Evolutionary conservation across 2,797 vertebrate species (phyloP), one percentile per base, ranked within the genome.

Genomic region (Podarcis siculus): DNA sequence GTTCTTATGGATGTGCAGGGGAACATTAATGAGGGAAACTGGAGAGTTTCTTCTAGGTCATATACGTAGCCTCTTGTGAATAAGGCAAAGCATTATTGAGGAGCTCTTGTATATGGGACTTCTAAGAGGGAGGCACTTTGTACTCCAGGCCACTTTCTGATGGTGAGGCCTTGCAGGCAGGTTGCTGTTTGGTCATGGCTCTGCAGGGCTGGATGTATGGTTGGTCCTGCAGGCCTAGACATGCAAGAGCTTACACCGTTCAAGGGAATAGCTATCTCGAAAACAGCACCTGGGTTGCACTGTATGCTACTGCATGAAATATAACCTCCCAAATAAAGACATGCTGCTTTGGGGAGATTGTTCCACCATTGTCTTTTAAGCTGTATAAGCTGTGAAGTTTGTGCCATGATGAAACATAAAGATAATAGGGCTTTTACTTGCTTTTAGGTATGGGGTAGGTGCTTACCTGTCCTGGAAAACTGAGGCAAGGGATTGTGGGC

Each of bases 141-240:
- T 76, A 55, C 37, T 76, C 69, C 72, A 84, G 82, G 42, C 30
- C 32, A 61, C 66, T 88, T 82, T 83, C 67, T 89, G n/a, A 49
- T 35, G 17, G 35, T 35, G 19, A 83, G 76, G 32, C 80, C 30
- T 83, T 5, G 21, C n/a, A 61, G 37, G 39, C 58, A n/a, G 17
- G 78, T 87, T 88, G 49, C 66, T 49, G 35, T 87, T 77, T 85
- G 72, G 86, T 88, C 86, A 64, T 4, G 67, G 45, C n/a, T 82
- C 77, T 77, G 42, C n/a, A 37, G 64, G 83, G 79, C 45, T 82
- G 78, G 83, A 67, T 85, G 27, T 86, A 77, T 69, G 71, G 61
- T 85, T 81, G 61, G 39, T 82, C 67, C 42, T n/a, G 9, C 83
- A 85, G 79, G 79, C 49, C 66, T 64, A 49, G 83, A 49, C 86